phyloP scores from a whole-genome alignment of 1,140 invertebrate genomes.

The Ptiloglossa arizonensis region DNA sequence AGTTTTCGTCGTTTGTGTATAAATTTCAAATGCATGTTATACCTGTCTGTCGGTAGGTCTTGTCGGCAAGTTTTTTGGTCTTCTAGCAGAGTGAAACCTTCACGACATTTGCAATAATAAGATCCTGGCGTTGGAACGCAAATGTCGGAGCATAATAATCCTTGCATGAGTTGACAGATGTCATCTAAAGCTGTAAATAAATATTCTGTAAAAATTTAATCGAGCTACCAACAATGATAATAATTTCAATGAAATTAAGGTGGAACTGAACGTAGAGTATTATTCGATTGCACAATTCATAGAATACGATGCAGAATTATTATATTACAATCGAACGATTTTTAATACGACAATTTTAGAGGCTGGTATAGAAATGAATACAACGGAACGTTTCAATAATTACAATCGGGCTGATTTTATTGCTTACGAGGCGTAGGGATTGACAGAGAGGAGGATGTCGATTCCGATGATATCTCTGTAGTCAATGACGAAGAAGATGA shows the following conservation, averaged over 20 bases:
- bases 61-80: constrained; percentile 86
- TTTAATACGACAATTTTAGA: too few relatives aligned
- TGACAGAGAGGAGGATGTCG: constrained; percentile 6
- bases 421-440: constrained; percentile 57
- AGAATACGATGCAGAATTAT: too few relatives aligned
- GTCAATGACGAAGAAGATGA: neutral
- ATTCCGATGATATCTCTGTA: neutral
- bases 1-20: too few relatives aligned
- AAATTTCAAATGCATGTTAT: too few relatives aligned
- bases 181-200: constrained; percentile 80
- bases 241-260: too few relatives aligned
- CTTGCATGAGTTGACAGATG: constrained; percentile 85
- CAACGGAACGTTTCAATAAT: too few relatives aligned
- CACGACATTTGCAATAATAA: constrained; percentile 88
- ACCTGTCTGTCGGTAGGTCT: constrained; percentile 68
- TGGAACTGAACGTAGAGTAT: too few relatives aligned
- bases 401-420: too few relatives aligned
- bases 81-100: constrained; percentile 86
- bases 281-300: too few relatives aligned
- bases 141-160: constrained; percentile 88
- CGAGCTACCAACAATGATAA: too few relatives aligned
- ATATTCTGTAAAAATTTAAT: neutral
- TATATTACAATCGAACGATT: too few relatives aligned
- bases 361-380: too few relatives aligned
- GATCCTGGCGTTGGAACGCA: constrained; percentile 87